phyloP scores from a whole-genome alignment of 2,113 vertebrate genomes.

The Nicator chloris region DNA sequence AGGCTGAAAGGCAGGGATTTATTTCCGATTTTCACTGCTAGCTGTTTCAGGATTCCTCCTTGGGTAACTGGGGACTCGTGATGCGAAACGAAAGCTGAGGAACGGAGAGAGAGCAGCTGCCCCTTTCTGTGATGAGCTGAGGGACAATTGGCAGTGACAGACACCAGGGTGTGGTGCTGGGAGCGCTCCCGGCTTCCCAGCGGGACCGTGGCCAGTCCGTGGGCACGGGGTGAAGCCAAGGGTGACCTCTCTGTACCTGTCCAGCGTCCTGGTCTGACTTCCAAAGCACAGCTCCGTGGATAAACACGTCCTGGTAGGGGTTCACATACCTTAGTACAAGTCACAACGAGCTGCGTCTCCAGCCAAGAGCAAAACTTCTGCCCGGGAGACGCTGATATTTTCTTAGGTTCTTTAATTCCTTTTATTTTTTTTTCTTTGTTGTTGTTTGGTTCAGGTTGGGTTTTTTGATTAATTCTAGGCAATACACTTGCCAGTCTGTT shows the following conservation, averaged over 20 bases:
- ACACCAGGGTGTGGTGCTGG: neutral
- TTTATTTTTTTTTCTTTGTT: neutral
- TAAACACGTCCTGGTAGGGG: neutral
- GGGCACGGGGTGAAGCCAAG: neutral
- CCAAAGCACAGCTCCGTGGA: constrained; percentile 18
- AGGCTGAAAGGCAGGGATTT: constrained; percentile 77
- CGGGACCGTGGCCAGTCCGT: neutral
- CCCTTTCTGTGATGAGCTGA: constrained; percentile 21
- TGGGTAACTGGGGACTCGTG: constrained; percentile 19
- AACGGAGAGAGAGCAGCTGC: constrained; percentile 27
- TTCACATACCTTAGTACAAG: neutral
- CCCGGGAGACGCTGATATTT: neutral
- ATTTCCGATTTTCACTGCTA: constrained; percentile 32
- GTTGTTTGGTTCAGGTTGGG: constrained; percentile 25
- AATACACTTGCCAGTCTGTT: constrained; percentile 10
- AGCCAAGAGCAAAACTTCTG: constrained; percentile 30
- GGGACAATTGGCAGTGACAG: neutral
- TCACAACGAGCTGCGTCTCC: constrained; percentile 1
- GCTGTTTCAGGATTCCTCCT: constrained; percentile 53
- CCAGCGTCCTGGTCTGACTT: constrained; percentile 13
- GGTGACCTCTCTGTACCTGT: neutral
- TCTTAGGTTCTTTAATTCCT: neutral
- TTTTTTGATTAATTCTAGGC: neutral
- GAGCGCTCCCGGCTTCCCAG: neutral
- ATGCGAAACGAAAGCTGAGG: constrained; percentile 39